Evolutionary conservation across 2,797 vertebrate genomes (phyloP).

Genomic region (Etheostoma perlongum): DNA sequence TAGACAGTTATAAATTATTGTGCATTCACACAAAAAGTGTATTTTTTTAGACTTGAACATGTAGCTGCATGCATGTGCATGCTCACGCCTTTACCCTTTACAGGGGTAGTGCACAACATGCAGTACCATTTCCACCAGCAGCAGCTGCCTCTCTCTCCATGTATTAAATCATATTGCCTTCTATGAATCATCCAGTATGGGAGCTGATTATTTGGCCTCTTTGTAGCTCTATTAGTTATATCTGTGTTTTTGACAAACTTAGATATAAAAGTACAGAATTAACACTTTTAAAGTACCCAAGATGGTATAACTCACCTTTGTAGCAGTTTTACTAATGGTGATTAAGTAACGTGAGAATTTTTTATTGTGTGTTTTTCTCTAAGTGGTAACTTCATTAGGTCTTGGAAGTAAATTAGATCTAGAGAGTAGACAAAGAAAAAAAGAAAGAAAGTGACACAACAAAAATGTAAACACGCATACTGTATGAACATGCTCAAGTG

Average conservation of each 20-base stretch:
- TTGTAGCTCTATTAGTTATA: neutral
- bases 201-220: neutral
- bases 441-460: constrained; percentile 31
- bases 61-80: neutral
- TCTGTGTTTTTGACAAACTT: neutral
- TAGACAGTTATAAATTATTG: neutral
- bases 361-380: neutral
- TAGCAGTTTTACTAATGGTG: neutral
- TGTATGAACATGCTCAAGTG: constrained; percentile 19
- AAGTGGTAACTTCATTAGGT: neutral
- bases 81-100: constrained; percentile 1
- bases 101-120: neutral
- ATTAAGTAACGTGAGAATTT: neutral
- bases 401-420: neutral
- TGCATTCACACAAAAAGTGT: neutral
- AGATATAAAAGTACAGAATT: neutral
- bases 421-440: constrained; percentile 12
- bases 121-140: neutral
- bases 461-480: constrained; percentile 14
- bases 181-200: neutral
- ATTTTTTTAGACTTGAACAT: neutral
- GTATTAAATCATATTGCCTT: neutral
- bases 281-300: neutral
- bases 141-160: neutral
- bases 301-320: neutral